Evolutionary conservation across 2,888 invertebrate species (phyloP).

Genomic region (Tethea ocularis): DNA sequence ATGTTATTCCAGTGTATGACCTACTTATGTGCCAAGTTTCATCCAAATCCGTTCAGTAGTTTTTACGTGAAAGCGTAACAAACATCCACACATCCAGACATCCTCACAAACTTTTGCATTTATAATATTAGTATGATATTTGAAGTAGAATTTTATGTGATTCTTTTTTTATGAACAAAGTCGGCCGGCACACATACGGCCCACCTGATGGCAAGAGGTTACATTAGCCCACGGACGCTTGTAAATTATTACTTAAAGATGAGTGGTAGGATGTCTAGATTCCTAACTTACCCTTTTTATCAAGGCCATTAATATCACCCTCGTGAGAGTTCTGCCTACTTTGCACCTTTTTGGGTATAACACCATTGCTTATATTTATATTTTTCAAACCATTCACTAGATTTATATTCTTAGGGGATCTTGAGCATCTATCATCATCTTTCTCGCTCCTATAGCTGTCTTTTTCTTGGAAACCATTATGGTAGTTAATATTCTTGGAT

Average conservation of each 20-base stretch:
- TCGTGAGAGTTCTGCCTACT: conserved; percentile 72
- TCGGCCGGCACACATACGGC: too few relatives aligned
- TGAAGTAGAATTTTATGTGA: too few relatives aligned
- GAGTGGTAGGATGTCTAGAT: not conserved
- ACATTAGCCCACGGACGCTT: too few relatives aligned
- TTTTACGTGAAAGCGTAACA: too few relatives aligned
- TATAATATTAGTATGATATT: too few relatives aligned
- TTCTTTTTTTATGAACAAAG: too few relatives aligned
- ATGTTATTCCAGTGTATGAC: too few relatives aligned
- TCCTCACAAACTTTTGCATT: too few relatives aligned
- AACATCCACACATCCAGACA: too few relatives aligned
- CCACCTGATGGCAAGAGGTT: too few relatives aligned
- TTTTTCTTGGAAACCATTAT: conserved; percentile 70
- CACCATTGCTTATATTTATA: conserved; percentile 73
- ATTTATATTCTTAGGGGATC: conserved; percentile 76
- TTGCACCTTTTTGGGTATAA: conserved; percentile 65
- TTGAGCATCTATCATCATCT: conserved; percentile 52
- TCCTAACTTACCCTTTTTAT: conserved; percentile 59
- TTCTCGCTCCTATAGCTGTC: conserved; percentile 52
- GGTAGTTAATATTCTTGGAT: conserved; percentile 69
- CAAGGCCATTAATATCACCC: conserved; percentile 66
- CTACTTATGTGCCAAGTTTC: too few relatives aligned
- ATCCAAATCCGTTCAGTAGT: too few relatives aligned
- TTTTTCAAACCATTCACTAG: conserved; percentile 73
- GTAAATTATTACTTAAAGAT: not conserved